Evolutionary conservation across 2,888 invertebrate species (phyloP), one percentile per base, ranked within the genome.

Genomic region (Fabriciana adippe): DNA sequence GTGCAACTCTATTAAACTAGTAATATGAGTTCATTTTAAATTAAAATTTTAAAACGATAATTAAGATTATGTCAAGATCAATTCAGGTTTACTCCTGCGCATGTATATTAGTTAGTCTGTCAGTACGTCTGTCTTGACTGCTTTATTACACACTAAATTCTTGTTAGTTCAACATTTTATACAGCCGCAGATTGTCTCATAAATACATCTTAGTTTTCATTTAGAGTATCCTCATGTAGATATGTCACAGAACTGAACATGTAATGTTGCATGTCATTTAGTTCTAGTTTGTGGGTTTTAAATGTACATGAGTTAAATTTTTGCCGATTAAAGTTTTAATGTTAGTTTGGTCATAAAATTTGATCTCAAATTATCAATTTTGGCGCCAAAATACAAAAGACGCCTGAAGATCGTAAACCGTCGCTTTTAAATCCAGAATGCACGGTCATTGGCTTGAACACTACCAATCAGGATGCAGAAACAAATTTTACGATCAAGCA

Each of bases 361-460:
- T 45, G 18, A 69, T 68, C 55, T 48, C 57, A 56, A 67, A 64
- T 55, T 54, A 62, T 60, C 85, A 87, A 86, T 87, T 92, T 92
- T 91, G 91, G 90, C 91, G 92, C 91, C 91, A 90, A 91, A 92
- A 92, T 85, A 84, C 86, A 83, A 87, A 87, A 89, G 87, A 88
- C 86, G 87, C 84, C 85, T 83, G 88, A 72, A 78, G 83, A 77
- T 90, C 92, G 89, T 92, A 91, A 92, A 91, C 90, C 87, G 91
- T 84, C 89, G 87, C 83, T 87, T 92, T 92, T 86, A 88, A 91
- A 92, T 89, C 83, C 88, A 81, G 86, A 86, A 84, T 84, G 80
- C 70, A 73, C 78, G 79, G 78, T 82, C 82, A 91, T 91, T 92
- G 90, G 92, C 80, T 79, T 76, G 77, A 74, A 74, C 76, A 82